Conservation (phyloP, 2,797 vertebrate genomes). For the Pempheris klunzingeri region DNA sequence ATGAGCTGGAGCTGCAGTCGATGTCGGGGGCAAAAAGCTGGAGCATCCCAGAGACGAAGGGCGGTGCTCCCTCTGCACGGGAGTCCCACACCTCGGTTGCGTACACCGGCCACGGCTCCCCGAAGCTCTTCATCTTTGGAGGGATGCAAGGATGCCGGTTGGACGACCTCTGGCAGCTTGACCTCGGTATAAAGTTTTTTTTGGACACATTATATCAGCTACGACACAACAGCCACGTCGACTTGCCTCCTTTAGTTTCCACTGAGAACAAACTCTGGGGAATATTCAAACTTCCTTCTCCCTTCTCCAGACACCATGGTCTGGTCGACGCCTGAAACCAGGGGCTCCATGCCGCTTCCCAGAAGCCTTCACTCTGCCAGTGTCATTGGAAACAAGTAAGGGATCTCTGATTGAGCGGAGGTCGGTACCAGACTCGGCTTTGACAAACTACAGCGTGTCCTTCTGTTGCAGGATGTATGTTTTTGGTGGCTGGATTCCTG, state of each 20-base stretch:
- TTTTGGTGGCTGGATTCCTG: slow-evolving; percentile 97
- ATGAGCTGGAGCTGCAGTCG: slow-evolving; percentile 94
- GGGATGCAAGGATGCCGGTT: slow-evolving; percentile 95
- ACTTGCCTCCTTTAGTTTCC: too few relatives aligned
- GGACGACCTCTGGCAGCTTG: slow-evolving; percentile 95
- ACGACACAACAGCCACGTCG: too few relatives aligned
- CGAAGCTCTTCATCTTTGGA: slow-evolving; percentile 95
- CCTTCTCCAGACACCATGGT: slow-evolving; percentile 92
- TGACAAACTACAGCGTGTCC: background rate
- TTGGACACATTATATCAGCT: background rate
- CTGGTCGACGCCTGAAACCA: slow-evolving; percentile 91
- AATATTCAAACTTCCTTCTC: background rate
- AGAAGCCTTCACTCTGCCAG: slow-evolving; percentile 97
- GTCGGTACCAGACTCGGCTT: background rate
- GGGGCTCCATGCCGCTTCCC: slow-evolving; percentile 89
- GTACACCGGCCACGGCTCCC: slow-evolving; percentile 87
- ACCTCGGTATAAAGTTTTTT: slow-evolving; percentile 86
- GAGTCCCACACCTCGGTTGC: slow-evolving; percentile 95
- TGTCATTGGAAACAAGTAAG: slow-evolving; percentile 96
- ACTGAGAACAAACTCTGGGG: background rate
- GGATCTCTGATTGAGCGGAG: background rate
- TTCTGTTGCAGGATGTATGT: slow-evolving; percentile 92
- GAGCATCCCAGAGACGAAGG: slow-evolving; percentile 93
- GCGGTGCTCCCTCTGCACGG: slow-evolving; percentile 89
- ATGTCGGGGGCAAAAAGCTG: slow-evolving; percentile 92